Base-by-base conservation (phyloP, 1,140 invertebrate genomes). In the Lethrus apterus region DNA sequence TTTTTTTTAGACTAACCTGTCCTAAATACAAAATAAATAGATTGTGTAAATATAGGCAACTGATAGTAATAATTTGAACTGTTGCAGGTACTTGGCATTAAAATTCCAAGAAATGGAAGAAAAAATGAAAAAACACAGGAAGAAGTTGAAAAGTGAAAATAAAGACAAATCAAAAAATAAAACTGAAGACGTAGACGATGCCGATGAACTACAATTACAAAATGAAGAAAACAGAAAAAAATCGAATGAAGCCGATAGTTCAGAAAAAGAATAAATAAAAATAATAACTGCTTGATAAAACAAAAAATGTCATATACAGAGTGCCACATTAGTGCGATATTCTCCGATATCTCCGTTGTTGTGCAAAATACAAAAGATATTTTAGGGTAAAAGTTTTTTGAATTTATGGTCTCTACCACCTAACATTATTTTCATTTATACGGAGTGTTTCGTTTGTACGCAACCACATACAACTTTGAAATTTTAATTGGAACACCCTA, bases 41-140 rank as follows among this genome's bases (percentile, higher is more conserved):
- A 26, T 26, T 26, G 5, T 26, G n/a, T 26, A n/a, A 26, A 26
- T 26, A 26, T n/a, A 26, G 23, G 23, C n/a, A 5, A 26, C 23
- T 26, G 23, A 26, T 26, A 26, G n/a, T n/a, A n/a, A n/a, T n/a
- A n/a, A 26, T 26, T 7, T 2, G 33, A 36, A 18, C 19, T 18
- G 19, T 68, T 63, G 7, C 61, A 82, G 80, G 66, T 90, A 89
- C 63, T 67, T 91, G 20, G 80, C 81, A 13, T 65, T 85, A 35
- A 89, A 89, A 64, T 89, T 85, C 57, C 79, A 83, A 66, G 85
- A 89, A 66, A 83, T 86, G 78, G 84, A 89, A 63, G 79, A 81
- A 36, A 84, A 86, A 62, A 75, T 84, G 65, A 64, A 61, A 4
- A 52, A 67, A 46, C 62, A 73, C 47, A 70, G 68, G 44, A 69